Evolutionary conservation across 2,888 invertebrate genomes (phyloP).

Genomic region (Linnaemya tessellans): DNA sequence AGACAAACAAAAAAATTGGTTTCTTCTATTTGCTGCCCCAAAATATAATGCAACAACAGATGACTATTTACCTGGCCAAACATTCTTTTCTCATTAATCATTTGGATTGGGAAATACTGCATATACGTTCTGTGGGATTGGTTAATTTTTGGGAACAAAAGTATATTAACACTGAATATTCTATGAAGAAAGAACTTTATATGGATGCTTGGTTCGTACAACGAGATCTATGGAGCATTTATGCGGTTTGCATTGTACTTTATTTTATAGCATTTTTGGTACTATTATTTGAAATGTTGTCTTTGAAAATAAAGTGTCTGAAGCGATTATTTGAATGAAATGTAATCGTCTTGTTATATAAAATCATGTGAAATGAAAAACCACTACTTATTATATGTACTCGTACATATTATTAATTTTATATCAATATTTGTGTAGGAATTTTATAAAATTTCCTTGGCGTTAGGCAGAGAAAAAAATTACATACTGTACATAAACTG

Average conservation of each 20-base stretch:
- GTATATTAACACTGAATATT: constrained; percentile 60
- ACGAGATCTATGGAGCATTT: constrained; percentile 69
- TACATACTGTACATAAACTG: too few species aligned
- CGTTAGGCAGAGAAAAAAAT: too few species aligned
- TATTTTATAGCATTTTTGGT: constrained; percentile 61
- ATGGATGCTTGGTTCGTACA: constrained; percentile 66
- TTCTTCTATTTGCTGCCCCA: constrained; percentile 26
- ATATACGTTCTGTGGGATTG: constrained; percentile 75
- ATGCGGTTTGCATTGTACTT: constrained; percentile 53
- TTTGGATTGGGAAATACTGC: constrained; percentile 75
- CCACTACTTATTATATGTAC: neutral
- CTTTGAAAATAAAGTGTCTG: constrained; percentile 6
- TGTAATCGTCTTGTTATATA: neutral
- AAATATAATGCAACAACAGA: constrained; percentile 57
- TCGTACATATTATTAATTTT: too few species aligned
- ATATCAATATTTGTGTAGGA: too few species aligned
- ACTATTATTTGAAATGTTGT: constrained; percentile 53
- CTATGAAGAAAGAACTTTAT: constrained; percentile 38
- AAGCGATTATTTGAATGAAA: constrained; percentile 28
- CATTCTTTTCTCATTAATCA: constrained; percentile 76
- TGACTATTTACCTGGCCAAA: constrained; percentile 76
- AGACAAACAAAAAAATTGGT: neutral
- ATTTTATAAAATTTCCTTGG: too few species aligned
- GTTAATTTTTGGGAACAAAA: constrained; percentile 73
- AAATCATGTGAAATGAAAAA: neutral